Evolutionary conservation across 2,797 vertebrate species (phyloP).

Genomic region (Pantherophis alleghaniensis): DNA sequence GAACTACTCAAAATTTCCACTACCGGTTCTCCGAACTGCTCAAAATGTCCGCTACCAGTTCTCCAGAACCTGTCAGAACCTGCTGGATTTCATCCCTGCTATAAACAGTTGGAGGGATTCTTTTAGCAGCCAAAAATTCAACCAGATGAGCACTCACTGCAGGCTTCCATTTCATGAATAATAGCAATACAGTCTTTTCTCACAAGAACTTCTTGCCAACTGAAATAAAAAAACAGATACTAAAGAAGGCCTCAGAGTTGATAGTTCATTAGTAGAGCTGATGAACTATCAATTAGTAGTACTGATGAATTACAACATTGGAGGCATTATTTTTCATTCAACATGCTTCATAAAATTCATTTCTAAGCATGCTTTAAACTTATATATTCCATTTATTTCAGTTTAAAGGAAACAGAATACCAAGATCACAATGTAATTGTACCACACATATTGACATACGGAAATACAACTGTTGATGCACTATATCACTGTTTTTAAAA

Average conservation of each 20-base stretch:
- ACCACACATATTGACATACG: neutral
- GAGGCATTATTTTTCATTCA: neutral
- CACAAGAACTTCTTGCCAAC: neutral
- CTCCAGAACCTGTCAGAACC: too few relatives aligned
- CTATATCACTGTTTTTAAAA: neutral
- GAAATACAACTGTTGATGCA: neutral
- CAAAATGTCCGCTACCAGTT: too few relatives aligned
- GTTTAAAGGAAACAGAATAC: neutral
- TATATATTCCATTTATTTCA: conserved; percentile 10
- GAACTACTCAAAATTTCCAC: too few relatives aligned
- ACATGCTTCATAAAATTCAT: neutral
- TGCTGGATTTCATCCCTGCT: too few relatives aligned
- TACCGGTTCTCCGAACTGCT: too few relatives aligned
- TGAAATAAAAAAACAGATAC: neutral
- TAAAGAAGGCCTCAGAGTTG: neutral
- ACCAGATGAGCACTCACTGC: neutral
- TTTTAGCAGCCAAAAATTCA: neutral
- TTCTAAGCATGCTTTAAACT: neutral
- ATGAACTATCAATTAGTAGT: neutral
- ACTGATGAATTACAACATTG: neutral
- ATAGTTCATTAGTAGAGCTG: neutral
- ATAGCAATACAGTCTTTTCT: neutral
- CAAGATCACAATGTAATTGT: conserved; percentile 8
- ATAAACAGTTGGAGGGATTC: neutral
- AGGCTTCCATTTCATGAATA: neutral